Percentiles rank a stretch among this genome's conserved stretches.
These are phyloP conservation scores for Monoplex corrugatus DNA, from an alignment of 2,888 invertebrate genomes.

Conservation along the genomic window DNA sequence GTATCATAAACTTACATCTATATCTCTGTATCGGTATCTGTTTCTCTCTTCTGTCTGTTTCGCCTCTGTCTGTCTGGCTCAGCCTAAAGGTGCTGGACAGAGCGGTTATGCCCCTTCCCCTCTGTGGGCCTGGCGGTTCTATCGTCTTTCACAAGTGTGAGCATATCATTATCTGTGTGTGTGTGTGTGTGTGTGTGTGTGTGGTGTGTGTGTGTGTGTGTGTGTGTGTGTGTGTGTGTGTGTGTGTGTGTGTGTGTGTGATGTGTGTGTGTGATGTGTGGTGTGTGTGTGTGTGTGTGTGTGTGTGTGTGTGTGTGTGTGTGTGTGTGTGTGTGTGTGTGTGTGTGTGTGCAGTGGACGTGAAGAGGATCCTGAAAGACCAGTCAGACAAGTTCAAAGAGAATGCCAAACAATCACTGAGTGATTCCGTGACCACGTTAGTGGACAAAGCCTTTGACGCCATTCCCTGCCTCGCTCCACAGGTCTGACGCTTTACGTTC, in stretches of 20 bases:
- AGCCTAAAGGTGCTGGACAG: background rate
- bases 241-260: background rate
- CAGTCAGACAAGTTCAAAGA: conserved; percentile 45
- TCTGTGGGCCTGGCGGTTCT: background rate
- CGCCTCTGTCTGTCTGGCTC: too few species aligned
- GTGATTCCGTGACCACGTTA: background rate
- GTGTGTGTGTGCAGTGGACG: conserved; percentile 17
- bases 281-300: background rate
- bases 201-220: background rate
- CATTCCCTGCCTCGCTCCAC: conserved; percentile 46
- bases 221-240: background rate
- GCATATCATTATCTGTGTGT: too few species aligned
- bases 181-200: background rate
- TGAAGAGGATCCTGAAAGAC: conserved; percentile 33
- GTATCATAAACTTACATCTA: too few species aligned
- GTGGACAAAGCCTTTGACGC: background rate
- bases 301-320: background rate
- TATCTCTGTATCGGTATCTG: too few species aligned
- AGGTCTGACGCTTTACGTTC: too few species aligned
- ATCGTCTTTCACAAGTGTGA: background rate
- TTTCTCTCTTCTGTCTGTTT: too few species aligned
- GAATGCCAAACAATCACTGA: conserved; percentile 22
- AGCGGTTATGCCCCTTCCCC: background rate
- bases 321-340: background rate
- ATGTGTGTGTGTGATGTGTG: background rate